Conservation (phyloP, 2,113 vertebrate genomes). For the Festucalex cinctus region DNA sequence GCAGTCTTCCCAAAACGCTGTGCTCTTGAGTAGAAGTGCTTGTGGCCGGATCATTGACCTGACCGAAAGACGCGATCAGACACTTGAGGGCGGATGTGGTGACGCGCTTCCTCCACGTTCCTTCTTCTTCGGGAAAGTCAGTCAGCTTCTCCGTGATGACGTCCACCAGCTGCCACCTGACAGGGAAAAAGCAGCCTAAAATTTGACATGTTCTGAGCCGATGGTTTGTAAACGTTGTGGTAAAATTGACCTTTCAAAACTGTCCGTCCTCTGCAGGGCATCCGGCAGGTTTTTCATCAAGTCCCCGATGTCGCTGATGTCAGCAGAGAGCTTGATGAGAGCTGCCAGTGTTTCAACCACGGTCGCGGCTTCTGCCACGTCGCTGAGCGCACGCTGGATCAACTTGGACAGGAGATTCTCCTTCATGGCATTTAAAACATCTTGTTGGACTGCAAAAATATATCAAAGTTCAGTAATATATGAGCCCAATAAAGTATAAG, state of each 20-base stretch:
- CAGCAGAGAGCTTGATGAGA: constrained; percentile 71
- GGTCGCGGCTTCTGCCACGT: neutral
- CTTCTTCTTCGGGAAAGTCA: constrained; percentile 54
- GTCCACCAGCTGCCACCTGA: constrained; percentile 86
- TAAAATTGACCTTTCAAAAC: constrained; percentile 72
- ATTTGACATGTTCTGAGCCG: neutral
- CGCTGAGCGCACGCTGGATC: constrained; percentile 55
- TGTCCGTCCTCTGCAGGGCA: constrained; percentile 65
- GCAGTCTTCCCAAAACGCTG: constrained; percentile 73
- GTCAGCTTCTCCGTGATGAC: constrained; percentile 71
- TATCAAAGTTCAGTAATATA: neutral
- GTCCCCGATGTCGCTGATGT: constrained; percentile 47
- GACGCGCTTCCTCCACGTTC: constrained; percentile 76
- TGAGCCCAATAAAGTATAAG: neutral
- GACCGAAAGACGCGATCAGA: constrained; percentile 68
- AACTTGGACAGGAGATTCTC: constrained; percentile 74
- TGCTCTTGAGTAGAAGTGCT: constrained; percentile 66
- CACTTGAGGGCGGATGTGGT: constrained; percentile 75
- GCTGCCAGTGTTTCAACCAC: constrained; percentile 68
- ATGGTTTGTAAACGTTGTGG: neutral
- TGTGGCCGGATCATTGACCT: constrained; percentile 51
- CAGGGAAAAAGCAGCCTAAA: neutral
- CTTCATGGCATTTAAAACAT: constrained; percentile 71
- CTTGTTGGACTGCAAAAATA: constrained; percentile 67
- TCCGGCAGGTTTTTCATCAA: constrained; percentile 70